Evolutionary conservation across 1,140 invertebrate genomes (phyloP).

Genomic region (Drosophila suzukii): DNA sequence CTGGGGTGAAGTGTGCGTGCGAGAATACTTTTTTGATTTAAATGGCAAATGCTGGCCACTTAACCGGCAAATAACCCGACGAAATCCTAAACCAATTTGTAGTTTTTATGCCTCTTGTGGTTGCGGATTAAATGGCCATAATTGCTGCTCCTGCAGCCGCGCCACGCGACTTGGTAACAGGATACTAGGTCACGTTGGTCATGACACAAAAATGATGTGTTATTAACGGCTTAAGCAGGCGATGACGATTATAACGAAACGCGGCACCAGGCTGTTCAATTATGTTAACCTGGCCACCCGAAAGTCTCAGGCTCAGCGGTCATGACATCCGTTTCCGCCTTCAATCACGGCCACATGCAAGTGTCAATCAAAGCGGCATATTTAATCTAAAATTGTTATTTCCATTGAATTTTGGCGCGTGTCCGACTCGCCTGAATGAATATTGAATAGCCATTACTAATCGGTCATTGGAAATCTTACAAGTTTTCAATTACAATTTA

Average conservation of each 20-base stretch:
- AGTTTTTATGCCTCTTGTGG: conserved; percentile 61
- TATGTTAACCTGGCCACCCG: conserved; percentile 53
- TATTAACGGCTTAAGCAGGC: conserved; percentile 70
- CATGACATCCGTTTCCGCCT: conserved; percentile 72
- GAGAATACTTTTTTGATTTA: conserved; percentile 1
- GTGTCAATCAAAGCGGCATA: conserved; percentile 69
- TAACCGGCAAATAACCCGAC: conserved; percentile 38
- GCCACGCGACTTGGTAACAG: conserved; percentile 69
- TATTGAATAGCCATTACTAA: conserved; percentile 21
- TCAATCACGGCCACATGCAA: conserved; percentile 40
- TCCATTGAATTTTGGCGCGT: conserved; percentile 29
- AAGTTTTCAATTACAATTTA: conserved; percentile 54
- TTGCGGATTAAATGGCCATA: conserved; percentile 73
- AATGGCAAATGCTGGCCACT: conserved; percentile 60
- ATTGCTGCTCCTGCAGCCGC: conserved; percentile 50
- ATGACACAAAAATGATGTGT: conserved; percentile 73
- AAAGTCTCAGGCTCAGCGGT: conserved; percentile 15
- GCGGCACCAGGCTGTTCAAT: conserved; percentile 28
- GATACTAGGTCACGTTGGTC: conserved; percentile 54
- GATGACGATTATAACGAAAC: conserved; percentile 33
- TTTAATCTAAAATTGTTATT: conserved; percentile 57
- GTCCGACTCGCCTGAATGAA: conserved; percentile 15
- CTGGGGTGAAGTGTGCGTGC: conserved; percentile 11
- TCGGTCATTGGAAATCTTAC: conserved; percentile 13
- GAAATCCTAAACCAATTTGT: conserved; percentile 68